Evolutionary conservation across 2,113 vertebrate genomes (phyloP).

Genomic region (Erythrocebus patas): DNA sequence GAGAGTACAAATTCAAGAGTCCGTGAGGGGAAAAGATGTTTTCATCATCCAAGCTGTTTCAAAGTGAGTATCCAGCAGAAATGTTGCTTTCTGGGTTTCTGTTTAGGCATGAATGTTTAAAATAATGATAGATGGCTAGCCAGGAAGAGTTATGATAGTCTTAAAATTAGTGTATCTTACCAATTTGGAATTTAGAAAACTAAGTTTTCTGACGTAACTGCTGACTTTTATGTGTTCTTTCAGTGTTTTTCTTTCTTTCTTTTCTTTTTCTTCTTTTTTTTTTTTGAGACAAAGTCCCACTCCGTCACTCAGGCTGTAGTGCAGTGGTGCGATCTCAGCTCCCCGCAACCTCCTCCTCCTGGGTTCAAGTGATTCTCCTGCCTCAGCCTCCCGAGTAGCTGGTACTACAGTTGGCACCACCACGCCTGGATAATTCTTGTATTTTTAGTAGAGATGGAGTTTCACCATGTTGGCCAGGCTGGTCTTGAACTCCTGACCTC

Average conservation of each 20-base stretch:
- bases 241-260: not conserved
- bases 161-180: not conserved
- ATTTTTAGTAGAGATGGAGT: too few species aligned
- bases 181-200: too few species aligned
- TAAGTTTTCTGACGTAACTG: not conserved
- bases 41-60: slow-evolving; percentile 97
- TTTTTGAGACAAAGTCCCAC: not conserved
- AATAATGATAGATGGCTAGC: not conserved
- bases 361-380: too few species aligned
- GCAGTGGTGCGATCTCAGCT: too few species aligned
- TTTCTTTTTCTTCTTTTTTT: not conserved
- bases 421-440: too few species aligned
- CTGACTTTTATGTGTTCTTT: not conserved
- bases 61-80: slow-evolving; percentile 86
- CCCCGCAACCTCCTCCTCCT: too few species aligned
- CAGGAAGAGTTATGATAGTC: not conserved
- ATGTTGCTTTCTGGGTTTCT: not conserved
- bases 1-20: slow-evolving; percentile 96
- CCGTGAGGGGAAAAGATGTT: slow-evolving; percentile 96
- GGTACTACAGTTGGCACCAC: too few species aligned
- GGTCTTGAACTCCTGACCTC: too few species aligned
- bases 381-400: too few species aligned
- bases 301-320: too few species aligned
- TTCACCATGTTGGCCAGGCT: too few species aligned
- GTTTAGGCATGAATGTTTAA: not conserved